Base-by-base conservation (phyloP, 2,113 vertebrate genomes). In the Penelope pileata region DNA sequence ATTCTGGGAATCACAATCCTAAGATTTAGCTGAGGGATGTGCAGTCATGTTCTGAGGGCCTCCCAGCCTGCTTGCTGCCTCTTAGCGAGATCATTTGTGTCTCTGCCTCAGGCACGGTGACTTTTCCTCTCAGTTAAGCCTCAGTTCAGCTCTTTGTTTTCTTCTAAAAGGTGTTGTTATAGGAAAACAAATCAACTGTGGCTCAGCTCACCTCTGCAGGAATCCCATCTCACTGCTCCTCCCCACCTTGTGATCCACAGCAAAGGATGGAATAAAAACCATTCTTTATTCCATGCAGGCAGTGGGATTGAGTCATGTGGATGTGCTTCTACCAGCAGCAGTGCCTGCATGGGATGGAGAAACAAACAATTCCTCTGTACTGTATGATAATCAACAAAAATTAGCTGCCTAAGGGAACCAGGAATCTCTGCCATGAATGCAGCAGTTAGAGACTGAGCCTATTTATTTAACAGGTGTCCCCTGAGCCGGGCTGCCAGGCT, bases 381-480 rank as follows among this genome's bases (percentile, higher is more conserved):
- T 90, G 68, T 94, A 90, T 81, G 88, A 86, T 90, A 94, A 88
- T 90, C 95, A 79, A 90, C 91, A 91, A 93, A 96, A 97, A 95
- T 93, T 88, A 91, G 83, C 95, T 90, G 95, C 91, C 93, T 95
- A 43, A 96, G 90, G 91, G 88, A 95, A 86, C 80, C 66, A 50
- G 94, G 88, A 92, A 94, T 84, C 76, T 94, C 91, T 90, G 93
- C 92, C 96, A 90, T 84, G 88, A 95, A 96, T 90, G 88, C 88
- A 81, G 91, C 91, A 81, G 56, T 88, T 86, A 91, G 86, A 95
- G 91, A 91, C 95, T 81, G 88, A 96, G 93, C 83, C 92, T 90
- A 96, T 96, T 97, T 97, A 95, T 96, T 93, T 96, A 93, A 94
- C 96, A 96, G 95, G 96, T 95, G 95, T 94, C 90, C 93, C 94